phyloP scores from a whole-genome alignment of 2,888 invertebrate genomes.

The Drosophila lutescens region DNA sequence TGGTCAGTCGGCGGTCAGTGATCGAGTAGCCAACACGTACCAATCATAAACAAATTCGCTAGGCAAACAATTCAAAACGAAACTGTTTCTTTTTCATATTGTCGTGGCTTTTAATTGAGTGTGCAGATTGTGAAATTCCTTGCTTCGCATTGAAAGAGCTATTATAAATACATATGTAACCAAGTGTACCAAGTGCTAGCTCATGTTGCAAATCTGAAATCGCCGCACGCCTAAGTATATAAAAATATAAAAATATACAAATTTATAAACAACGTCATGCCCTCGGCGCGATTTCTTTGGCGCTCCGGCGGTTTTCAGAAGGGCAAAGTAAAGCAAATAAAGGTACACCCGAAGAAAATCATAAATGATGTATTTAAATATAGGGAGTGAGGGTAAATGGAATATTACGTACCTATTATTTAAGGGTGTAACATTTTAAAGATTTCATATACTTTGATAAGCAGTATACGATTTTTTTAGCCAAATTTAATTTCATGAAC shows the following conservation, averaged over 20 bases:
- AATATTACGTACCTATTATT: neutral
- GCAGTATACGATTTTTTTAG: too few relatives aligned
- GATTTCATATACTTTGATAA: neutral
- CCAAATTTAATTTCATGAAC: too few relatives aligned
- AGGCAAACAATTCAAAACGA: slow-evolving; percentile 37
- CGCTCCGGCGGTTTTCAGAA: slow-evolving; percentile 72
- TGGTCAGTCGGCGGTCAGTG: slow-evolving; percentile 67
- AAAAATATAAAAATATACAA: slow-evolving; percentile 13
- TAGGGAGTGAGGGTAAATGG: slow-evolving; percentile 13
- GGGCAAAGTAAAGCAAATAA: slow-evolving; percentile 55
- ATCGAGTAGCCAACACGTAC: slow-evolving; percentile 69
- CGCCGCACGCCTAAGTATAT: slow-evolving; percentile 30
- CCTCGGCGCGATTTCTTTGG: slow-evolving; percentile 79
- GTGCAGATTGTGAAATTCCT: slow-evolving; percentile 54
- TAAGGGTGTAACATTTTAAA: neutral
- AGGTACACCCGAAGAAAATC: slow-evolving; percentile 52
- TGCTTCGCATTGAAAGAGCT: slow-evolving; percentile 27
- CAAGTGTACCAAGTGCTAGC: slow-evolving; percentile 15
- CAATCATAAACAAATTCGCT: slow-evolving; percentile 59
- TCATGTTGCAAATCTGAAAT: slow-evolving; percentile 29
- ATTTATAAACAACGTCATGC: slow-evolving; percentile 62
- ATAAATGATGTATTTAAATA: slow-evolving; percentile 7
- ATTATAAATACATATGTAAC: slow-evolving; percentile 22
- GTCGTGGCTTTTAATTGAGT: slow-evolving; percentile 29
- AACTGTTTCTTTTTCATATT: slow-evolving; percentile 39